These are phyloP conservation scores for Ammodytes marinus DNA, from an alignment of 2,113 vertebrate species.

Conservation along the genomic window DNA sequence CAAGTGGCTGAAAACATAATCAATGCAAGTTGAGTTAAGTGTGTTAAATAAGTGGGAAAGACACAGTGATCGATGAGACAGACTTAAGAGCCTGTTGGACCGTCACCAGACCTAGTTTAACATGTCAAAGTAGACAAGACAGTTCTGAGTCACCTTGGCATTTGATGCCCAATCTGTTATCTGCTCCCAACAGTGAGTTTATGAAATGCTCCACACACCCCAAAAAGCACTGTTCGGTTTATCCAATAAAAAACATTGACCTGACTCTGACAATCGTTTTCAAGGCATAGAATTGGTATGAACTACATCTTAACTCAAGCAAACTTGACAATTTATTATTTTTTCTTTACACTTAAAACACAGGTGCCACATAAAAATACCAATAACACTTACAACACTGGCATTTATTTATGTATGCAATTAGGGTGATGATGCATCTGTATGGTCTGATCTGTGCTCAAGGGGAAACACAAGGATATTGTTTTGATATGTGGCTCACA, in stretches of 20 bases:
- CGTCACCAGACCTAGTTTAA: conserved; percentile 28
- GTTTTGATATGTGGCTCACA: conserved; percentile 22
- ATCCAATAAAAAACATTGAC: conserved; percentile 5
- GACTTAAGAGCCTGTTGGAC: neutral
- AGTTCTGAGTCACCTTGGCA: conserved; percentile 46
- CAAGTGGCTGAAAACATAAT: neutral
- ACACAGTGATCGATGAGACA: neutral
- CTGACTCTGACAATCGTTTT: neutral
- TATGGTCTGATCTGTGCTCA: neutral
- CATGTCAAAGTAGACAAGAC: conserved; percentile 49
- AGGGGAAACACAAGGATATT: neutral
- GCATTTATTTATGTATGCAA: neutral
- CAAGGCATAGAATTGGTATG: neutral
- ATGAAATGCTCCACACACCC: neutral
- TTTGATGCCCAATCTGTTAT: conserved; percentile 53
- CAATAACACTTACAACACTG: neutral
- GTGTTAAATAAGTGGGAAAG: neutral
- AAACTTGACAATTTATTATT: neutral
- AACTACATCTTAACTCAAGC: neutral
- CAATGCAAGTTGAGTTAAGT: neutral
- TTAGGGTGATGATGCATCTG: neutral
- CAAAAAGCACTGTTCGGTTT: neutral
- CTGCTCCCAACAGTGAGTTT: conserved; percentile 4
- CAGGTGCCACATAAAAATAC: conserved; percentile 10
- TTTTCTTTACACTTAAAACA: neutral